Percentiles rank a stretch among this genome's conserved stretches.
Evolutionary conservation across 2,888 invertebrate species (phyloP).

Genomic region (Perdita meconis): DNA sequence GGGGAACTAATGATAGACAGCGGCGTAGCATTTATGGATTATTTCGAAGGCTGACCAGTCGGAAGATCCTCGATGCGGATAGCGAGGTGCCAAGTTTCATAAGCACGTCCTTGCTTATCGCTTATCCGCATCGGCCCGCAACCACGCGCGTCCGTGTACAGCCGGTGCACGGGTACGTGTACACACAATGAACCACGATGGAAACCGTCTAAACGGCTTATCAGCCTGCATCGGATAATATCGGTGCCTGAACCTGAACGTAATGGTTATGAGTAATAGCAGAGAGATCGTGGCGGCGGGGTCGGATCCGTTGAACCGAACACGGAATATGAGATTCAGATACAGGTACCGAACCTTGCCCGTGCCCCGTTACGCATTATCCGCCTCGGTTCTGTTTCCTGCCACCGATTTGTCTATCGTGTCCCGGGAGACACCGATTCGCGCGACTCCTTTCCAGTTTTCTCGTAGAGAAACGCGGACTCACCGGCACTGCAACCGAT

Average conservation of each 20-base stretch:
- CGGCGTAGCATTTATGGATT: slow-evolving; percentile 59
- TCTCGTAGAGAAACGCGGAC: slow-evolving; percentile 36
- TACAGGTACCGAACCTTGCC: slow-evolving; percentile 71
- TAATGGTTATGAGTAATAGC: slow-evolving; percentile 77
- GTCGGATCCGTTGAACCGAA: slow-evolving; percentile 77
- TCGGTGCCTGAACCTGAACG: slow-evolving; percentile 67
- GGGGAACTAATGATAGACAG: slow-evolving; percentile 60
- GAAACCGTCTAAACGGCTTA: slow-evolving; percentile 74
- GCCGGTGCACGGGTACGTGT: slow-evolving; percentile 14
- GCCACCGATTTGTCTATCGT: slow-evolving; percentile 61
- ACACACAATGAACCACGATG: slow-evolving; percentile 49
- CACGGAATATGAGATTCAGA: slow-evolving; percentile 76
- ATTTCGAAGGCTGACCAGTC: slow-evolving; percentile 45
- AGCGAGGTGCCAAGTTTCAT: slow-evolving; percentile 72
- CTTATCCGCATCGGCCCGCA: slow-evolving; percentile 61
- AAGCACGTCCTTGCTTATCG: slow-evolving; percentile 73
- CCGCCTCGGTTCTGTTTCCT: slow-evolving; percentile 54
- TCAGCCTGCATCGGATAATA: slow-evolving; percentile 72
- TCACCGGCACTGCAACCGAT: slow-evolving; percentile 32
- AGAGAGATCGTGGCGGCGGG: slow-evolving; percentile 75
- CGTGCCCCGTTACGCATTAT: slow-evolving; percentile 75
- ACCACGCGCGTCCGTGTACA: slow-evolving; percentile 50
- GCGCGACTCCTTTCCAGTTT: slow-evolving; percentile 45
- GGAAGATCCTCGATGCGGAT: slow-evolving; percentile 53
- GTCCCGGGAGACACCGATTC: slow-evolving; percentile 5